These are phyloP conservation scores for Teleiodes luculella DNA, from an alignment of 2,888 invertebrate species.

Conservation along the genomic window DNA sequence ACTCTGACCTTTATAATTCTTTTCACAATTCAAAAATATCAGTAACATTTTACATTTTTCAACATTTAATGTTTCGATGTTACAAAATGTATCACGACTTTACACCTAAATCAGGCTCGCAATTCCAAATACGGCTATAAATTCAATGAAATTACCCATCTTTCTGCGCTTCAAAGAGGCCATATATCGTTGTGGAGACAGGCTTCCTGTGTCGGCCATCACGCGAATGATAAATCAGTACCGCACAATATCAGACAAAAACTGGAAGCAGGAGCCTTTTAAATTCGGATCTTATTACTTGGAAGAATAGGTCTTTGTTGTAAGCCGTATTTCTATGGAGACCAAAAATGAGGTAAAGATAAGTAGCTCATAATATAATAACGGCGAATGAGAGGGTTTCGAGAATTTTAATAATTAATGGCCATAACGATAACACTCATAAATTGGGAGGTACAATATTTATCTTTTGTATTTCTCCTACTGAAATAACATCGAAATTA, in stretches of 20 bases:
- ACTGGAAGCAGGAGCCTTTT: constrained; percentile 24
- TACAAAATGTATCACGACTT: constrained; percentile 61
- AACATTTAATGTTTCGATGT: constrained; percentile 20
- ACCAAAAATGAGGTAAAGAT: not conserved
- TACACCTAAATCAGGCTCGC: constrained; percentile 58
- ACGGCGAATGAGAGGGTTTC: not conserved
- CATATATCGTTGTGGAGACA: constrained; percentile 68
- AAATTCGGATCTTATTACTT: constrained; percentile 7
- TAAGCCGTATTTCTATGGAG: not conserved
- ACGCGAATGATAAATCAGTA: constrained; percentile 70
- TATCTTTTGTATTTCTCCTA: no score
- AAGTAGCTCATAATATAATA: not conserved
- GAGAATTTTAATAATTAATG: not conserved
- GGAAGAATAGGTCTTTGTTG: constrained; percentile 8
- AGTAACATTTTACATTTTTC: not conserved
- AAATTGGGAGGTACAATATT: no score
- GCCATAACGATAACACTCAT: not conserved
- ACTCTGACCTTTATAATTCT: no score
- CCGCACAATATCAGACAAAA: constrained; percentile 42
- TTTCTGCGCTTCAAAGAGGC: constrained; percentile 73
- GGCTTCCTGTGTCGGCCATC: constrained; percentile 68
- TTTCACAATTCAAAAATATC: no score
- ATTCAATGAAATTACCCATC: constrained; percentile 76
- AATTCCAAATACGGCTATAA: constrained; percentile 72
- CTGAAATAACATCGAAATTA: no score